Evolutionary conservation across 30 jellyfish, hydroid and myxozoan genomes (phyloP), one percentile per base, ranked within the genome.

Genomic region (Rhopilema esculentum): DNA sequence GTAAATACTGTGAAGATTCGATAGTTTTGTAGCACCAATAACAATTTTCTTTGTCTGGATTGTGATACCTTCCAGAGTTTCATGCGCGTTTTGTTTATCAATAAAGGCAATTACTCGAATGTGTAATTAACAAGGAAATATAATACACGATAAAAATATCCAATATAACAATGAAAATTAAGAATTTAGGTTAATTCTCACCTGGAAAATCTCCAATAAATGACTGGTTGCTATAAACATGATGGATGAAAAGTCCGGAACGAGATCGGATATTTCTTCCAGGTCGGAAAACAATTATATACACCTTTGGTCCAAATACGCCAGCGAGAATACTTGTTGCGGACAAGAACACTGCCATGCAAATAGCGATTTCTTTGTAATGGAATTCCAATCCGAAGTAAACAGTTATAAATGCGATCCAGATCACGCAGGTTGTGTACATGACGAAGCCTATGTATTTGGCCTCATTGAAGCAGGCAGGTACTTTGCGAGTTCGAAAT

Each of bases 241-340:
- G 95, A 12, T 75, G 84, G 32, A 86, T 26, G 27, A 82, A 20
- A 23, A 86, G 77, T 27, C 89, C 95, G 31, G 95, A 86, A 30
- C 89, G 66, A 61, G 95, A 75, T n/a, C 95, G 95, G 80, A 6
- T 53, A 65, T 93, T 93, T 68, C 93, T 89, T 27, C 76, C 74
- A 17, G 96, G 96, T 49, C 93, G 77, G 71, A 83, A 86, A 0
- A 89, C 21, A 49, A 89, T 85, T 28, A 93, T 79, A 68, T 93
- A 93, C 49, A 93, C 72, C 80, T 93, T 93, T 1, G 97, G 97
- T 1, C 96, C 97, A 85, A 93, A 93, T 32, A 93, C 79, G 21
- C 96, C 97, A 27, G 89, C 97, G 18, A 93, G 89, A 28, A 93
- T 93, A 63, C 94, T 89, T 22, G 98, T 93, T 1, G 98, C 98